These are phyloP conservation scores for Xenentodon cancila DNA, from an alignment of 2,797 vertebrate genomes.

Conservation along the genomic window DNA sequence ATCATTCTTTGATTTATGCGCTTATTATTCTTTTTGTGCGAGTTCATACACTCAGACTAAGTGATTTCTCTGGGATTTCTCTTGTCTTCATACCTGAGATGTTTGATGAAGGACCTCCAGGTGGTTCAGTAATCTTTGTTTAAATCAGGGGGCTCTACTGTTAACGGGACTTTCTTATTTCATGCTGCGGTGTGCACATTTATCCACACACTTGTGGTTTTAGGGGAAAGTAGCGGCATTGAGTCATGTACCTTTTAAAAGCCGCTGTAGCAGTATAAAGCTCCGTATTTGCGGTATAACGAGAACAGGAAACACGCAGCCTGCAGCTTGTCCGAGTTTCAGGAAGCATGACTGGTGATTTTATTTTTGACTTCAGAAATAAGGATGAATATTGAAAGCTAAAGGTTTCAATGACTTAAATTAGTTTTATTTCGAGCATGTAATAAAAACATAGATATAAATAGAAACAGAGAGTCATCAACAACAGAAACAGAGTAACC, in stretches of 20 bases:
- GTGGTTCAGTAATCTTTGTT: constrained; percentile 32
- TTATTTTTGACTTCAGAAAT: too few relatives aligned
- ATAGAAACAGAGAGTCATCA: too few relatives aligned
- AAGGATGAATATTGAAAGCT: too few relatives aligned
- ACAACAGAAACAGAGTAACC: too few relatives aligned
- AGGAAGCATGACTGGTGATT: too few relatives aligned
- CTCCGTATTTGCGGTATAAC: constrained; percentile 35
- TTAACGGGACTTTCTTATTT: constrained; percentile 9
- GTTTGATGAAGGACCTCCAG: constrained; percentile 48
- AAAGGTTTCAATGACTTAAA: too few relatives aligned
- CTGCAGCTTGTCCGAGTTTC: constrained; percentile 10
- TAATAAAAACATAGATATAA: too few relatives aligned
- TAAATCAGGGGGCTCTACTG: constrained; percentile 26
- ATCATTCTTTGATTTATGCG: constrained; percentile 41
- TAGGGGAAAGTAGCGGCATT: constrained; percentile 14
- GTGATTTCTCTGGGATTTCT: constrained; percentile 61
- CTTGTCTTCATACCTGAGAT: constrained; percentile 44
- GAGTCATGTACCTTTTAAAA: constrained; percentile 43
- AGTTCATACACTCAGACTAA: constrained; percentile 42
- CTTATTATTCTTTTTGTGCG: constrained; percentile 39
- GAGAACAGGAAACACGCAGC: constrained; percentile 22
- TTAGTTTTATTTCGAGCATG: too few relatives aligned
- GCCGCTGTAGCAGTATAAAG: constrained; percentile 29
- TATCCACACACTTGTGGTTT: constrained; percentile 33
- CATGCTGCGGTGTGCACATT: constrained; percentile 31